Conservation (phyloP, 2,888 invertebrate species). For the Sipha maydis region DNA sequence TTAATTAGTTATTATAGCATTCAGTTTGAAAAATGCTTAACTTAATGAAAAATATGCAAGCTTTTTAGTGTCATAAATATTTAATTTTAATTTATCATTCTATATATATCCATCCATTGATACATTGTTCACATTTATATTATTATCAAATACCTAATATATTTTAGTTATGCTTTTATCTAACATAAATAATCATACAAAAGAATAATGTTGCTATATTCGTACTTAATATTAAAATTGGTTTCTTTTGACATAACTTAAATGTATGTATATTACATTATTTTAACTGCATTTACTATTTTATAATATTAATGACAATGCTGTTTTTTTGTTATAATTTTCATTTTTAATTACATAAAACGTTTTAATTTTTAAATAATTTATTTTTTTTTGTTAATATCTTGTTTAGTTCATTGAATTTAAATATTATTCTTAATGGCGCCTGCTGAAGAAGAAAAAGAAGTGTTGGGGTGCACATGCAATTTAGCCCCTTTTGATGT, state of each 20-base stretch:
- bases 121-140: no score
- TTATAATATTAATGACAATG: background rate
- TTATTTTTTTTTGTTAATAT: background rate
- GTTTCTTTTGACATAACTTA: background rate
- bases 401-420: slow-evolving; percentile 34
- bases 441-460: slow-evolving; percentile 49
- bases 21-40: no score
- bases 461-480: slow-evolving; percentile 46
- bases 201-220: no score
- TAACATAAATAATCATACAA: no score
- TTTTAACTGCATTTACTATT: background rate
- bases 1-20: background rate
- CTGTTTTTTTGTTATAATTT: background rate
- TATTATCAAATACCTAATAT: no score
- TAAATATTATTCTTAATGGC: slow-evolving; percentile 39
- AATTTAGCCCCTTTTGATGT: slow-evolving; percentile 53
- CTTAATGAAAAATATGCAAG: no score
- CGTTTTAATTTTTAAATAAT: no score
- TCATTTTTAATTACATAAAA: background rate
- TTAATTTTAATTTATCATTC: no score
- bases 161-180: no score
- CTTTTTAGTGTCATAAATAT: no score
- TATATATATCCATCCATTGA: no score
- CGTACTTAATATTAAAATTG: no score
- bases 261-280: background rate